These are phyloP conservation scores for Babyrousa celebensis DNA, from an alignment of 2,797 vertebrate species.

Conservation along the genomic window DNA sequence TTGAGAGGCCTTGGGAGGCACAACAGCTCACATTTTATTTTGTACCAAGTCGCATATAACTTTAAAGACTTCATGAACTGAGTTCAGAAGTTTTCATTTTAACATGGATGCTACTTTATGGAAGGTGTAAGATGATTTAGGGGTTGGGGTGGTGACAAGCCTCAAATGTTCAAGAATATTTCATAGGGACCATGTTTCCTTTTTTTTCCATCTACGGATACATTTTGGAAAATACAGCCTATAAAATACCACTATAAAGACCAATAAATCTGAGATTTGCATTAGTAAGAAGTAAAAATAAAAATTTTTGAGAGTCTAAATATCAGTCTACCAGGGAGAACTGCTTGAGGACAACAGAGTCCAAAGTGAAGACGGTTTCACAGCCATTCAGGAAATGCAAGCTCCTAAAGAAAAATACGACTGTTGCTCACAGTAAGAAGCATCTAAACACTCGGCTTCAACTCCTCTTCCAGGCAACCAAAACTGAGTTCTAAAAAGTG, in stretches of 20 bases:
- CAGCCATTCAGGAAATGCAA: not conserved
- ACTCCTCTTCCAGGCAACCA: slow-evolving; percentile 38
- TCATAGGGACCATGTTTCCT: not conserved
- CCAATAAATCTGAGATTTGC: not conserved
- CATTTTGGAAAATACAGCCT: slow-evolving; percentile 47
- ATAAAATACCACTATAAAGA: slow-evolving; percentile 54
- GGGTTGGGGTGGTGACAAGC: not conserved
- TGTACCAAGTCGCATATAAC: slow-evolving; percentile 6
- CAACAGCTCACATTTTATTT: slow-evolving; percentile 17
- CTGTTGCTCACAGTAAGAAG: not conserved
- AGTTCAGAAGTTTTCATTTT: slow-evolving; percentile 55
- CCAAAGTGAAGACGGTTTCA: not conserved
- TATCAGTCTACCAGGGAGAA: slow-evolving; percentile 12
- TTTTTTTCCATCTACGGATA: not conserved
- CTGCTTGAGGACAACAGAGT: not conserved
- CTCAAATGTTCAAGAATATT: slow-evolving; percentile 51
- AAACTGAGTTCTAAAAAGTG: slow-evolving; percentile 21
- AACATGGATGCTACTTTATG: slow-evolving; percentile 53
- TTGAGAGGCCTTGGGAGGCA: not conserved
- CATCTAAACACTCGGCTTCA: not conserved
- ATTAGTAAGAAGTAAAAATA: slow-evolving; percentile 50
- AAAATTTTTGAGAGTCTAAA: slow-evolving; percentile 46
- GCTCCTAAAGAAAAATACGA: slow-evolving; percentile 49
- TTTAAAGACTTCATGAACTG: slow-evolving; percentile 49
- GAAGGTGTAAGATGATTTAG: not conserved